Conservation (phyloP, 2,888 invertebrate genomes). For the Venusia cambrica region DNA sequence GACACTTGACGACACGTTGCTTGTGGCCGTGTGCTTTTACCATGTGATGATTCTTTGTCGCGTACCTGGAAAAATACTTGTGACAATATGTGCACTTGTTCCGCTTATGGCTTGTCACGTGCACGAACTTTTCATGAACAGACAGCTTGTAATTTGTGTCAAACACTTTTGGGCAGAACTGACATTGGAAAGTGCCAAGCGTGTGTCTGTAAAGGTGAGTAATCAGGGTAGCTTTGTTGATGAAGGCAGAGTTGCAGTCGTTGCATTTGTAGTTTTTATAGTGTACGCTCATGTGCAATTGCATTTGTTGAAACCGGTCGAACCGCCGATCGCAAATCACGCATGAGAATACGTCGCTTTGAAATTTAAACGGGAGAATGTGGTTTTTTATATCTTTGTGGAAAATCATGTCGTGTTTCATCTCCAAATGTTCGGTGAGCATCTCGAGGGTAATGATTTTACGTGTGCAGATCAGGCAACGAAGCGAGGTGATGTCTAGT, state of each 20-base stretch:
- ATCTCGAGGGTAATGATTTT: conserved; percentile 36
- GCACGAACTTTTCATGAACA: conserved; percentile 50
- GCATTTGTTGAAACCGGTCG: conserved; percentile 43
- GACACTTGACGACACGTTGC: conserved; percentile 37
- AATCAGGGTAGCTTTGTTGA: conserved; percentile 19
- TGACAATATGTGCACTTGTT: conserved; percentile 22
- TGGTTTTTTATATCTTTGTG: conserved; percentile 42
- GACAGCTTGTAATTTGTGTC: conserved; percentile 42
- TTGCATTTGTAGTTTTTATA: conserved; percentile 50
- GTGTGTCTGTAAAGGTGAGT: conserved; percentile 28
- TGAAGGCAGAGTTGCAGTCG: conserved; percentile 39
- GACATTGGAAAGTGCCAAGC: conserved; percentile 36
- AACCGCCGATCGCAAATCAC: conserved; percentile 43
- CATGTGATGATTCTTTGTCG: conserved; percentile 44
- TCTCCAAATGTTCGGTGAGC: conserved; percentile 39
- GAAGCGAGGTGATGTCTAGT: conserved; percentile 44
- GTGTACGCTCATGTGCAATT: conserved; percentile 52
- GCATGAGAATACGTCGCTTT: conserved; percentile 39
- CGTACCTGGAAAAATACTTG: conserved; percentile 37
- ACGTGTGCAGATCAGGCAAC: conserved; percentile 38
- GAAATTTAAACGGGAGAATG: conserved; percentile 55
- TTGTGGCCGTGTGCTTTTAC: conserved; percentile 41
- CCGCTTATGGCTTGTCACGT: conserved; percentile 20
- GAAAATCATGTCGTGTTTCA: conserved; percentile 36
- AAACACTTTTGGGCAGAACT: conserved; percentile 50